Conservation (phyloP, 2,113 vertebrate species). For the Poecilia latipinna region DNA sequence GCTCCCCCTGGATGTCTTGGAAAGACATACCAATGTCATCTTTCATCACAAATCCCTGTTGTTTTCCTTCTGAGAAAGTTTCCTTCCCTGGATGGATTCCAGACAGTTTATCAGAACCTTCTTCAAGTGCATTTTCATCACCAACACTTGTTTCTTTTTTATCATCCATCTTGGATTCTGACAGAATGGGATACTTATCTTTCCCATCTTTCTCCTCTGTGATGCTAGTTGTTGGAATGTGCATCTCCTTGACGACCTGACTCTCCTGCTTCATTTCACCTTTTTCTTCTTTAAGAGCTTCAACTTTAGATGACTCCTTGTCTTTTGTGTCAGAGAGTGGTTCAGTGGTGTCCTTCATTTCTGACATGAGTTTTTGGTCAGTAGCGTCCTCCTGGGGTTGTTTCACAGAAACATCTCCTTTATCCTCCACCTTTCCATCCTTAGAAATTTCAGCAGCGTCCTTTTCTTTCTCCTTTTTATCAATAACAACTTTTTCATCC, state of each 20-base stretch:
- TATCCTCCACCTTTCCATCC: conserved; percentile 27
- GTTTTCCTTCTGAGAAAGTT: conserved; percentile 14
- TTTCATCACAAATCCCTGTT: conserved; percentile 8
- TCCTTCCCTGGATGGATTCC: conserved; percentile 28
- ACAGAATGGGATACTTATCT: conserved; percentile 14
- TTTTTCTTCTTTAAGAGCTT: conserved; percentile 5
- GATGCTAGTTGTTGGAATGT: conserved; percentile 1
- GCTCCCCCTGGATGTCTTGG: conserved; percentile 19
- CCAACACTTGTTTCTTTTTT: conserved; percentile 26
- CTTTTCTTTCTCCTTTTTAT: conserved; percentile 30
- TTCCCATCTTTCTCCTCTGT: conserved; percentile 33
- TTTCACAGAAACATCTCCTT: conserved; percentile 22
- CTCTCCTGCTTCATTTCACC: not conserved
- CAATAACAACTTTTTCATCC: conserved; percentile 18
- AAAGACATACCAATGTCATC: conserved; percentile 18
- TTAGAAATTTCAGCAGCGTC: conserved; percentile 18
- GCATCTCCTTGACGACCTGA: not conserved
- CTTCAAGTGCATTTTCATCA: conserved; percentile 3
- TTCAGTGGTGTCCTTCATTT: conserved; percentile 8
- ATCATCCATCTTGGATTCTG: conserved; percentile 36
- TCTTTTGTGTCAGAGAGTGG: conserved; percentile 15
- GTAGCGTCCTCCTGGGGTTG: not conserved
- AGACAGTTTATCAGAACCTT: conserved; percentile 22
- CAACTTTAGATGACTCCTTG: conserved; percentile 10
- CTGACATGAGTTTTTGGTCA: conserved; percentile 34